These are phyloP conservation scores for Colistium nudipinnis DNA, from an alignment of 2,113 vertebrate species.

Conservation along the genomic window DNA sequence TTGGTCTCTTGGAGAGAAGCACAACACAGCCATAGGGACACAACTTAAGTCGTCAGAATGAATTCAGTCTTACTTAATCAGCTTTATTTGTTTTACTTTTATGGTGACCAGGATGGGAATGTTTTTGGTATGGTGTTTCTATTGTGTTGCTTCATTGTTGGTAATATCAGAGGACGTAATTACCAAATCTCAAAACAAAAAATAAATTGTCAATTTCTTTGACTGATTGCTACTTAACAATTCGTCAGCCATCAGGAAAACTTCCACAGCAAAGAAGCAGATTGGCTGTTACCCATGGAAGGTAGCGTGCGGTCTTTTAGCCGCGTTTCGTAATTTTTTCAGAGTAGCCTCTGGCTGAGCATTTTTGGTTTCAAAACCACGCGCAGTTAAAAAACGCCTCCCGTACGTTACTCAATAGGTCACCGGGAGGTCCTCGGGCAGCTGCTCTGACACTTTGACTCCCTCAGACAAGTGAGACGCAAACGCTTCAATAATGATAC, in stretches of 20 bases:
- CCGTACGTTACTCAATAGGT: slow-evolving; percentile 44
- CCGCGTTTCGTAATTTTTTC: too few relatives aligned
- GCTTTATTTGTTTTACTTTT: slow-evolving; percentile 2
- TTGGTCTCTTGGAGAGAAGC: slow-evolving; percentile 22
- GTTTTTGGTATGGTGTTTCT: not conserved
- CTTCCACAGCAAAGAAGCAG: not conserved
- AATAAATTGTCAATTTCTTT: too few relatives aligned
- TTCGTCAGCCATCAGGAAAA: too few relatives aligned
- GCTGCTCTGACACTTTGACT: slow-evolving; percentile 45
- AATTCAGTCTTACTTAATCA: slow-evolving; percentile 13
- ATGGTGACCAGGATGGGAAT: not conserved
- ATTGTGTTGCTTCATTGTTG: too few relatives aligned
- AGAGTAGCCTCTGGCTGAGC: not conserved
- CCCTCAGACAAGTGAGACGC: slow-evolving; percentile 35
- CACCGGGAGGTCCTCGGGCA: slow-evolving; percentile 43
- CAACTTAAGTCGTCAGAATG: not conserved
- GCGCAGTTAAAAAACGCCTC: not conserved
- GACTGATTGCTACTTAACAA: too few relatives aligned
- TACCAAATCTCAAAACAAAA: too few relatives aligned
- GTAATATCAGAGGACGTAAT: too few relatives aligned
- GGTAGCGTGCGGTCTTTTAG: too few relatives aligned
- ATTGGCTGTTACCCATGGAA: not conserved
- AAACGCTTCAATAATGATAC: slow-evolving; percentile 59
- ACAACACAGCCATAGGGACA: slow-evolving; percentile 27
- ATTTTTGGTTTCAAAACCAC: not conserved